Percentiles rank a stretch among this genome's conserved stretches.
phyloP scores from a whole-genome alignment of 2,888 invertebrate species.

The Idaea straminata region DNA sequence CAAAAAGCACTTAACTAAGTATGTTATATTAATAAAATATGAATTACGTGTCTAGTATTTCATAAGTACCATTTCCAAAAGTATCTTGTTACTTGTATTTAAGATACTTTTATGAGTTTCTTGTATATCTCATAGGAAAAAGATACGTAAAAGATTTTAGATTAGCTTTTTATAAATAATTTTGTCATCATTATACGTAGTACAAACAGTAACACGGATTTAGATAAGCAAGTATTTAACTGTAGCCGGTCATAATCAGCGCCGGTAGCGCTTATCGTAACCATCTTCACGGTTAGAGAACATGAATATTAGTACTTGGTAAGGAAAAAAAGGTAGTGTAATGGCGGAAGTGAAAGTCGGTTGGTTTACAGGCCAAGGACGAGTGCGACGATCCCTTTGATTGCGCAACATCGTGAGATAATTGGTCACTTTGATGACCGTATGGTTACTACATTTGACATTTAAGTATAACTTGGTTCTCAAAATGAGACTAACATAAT shows the following conservation, averaged over 20 bases:
- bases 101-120: too few relatives aligned
- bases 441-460: not conserved
- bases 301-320: slow-evolving; percentile 8
- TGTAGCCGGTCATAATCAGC: not conserved
- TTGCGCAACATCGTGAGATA: slow-evolving; percentile 58
- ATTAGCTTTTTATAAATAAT: not conserved
- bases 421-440: slow-evolving; percentile 31
- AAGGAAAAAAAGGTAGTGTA: slow-evolving; percentile 42
- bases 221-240: not conserved
- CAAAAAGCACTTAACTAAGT: too few relatives aligned
- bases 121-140: not conserved
- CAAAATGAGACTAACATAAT: too few relatives aligned
- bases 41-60: too few relatives aligned
- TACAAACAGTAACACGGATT: slow-evolving; percentile 3
- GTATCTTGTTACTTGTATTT: too few relatives aligned
- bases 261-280: slow-evolving; percentile 20
- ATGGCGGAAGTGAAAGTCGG: slow-evolving; percentile 67
- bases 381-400: slow-evolving; percentile 63
- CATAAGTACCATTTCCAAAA: too few relatives aligned
- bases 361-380: slow-evolving; percentile 66
- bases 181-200: not conserved
- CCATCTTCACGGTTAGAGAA: slow-evolving; percentile 25
- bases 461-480: too few relatives aligned
- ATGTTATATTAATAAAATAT: too few relatives aligned
- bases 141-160: not conserved